phyloP scores from a whole-genome alignment of 2,113 vertebrate genomes.

The Psittacus erithacus region DNA sequence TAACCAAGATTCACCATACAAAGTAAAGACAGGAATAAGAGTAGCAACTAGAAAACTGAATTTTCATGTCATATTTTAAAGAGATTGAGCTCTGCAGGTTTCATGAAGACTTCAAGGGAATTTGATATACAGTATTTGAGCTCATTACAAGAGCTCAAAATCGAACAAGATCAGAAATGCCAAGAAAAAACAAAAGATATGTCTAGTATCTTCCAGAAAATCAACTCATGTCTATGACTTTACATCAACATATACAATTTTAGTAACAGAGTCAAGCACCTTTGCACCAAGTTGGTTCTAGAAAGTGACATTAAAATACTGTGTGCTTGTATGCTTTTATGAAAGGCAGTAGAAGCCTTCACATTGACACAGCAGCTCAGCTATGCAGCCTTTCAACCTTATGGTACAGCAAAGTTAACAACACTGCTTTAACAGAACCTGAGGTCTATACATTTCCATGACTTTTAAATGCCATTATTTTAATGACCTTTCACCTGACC shows the following conservation, averaged over 20 bases:
- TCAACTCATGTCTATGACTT: slow-evolving; percentile 49
- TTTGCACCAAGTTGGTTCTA: background rate
- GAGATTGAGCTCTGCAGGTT: slow-evolving; percentile 54
- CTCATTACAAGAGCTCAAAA: slow-evolving; percentile 60
- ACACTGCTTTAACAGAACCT: background rate
- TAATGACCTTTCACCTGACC: background rate
- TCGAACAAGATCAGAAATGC: slow-evolving; percentile 59
- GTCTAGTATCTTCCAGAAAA: slow-evolving; percentile 41
- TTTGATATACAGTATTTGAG: slow-evolving; percentile 13
- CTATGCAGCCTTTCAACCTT: background rate
- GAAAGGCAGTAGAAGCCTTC: background rate
- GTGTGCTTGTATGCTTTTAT: background rate
- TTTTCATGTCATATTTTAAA: slow-evolving; percentile 56
- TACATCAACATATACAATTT: slow-evolving; percentile 24
- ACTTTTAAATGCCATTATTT: background rate
- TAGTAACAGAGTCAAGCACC: slow-evolving; percentile 22
- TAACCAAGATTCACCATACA: background rate
- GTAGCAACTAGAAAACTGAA: slow-evolving; percentile 14
- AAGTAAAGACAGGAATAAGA: background rate
- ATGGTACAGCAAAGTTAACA: background rate
- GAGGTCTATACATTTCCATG: background rate
- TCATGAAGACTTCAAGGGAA: slow-evolving; percentile 59
- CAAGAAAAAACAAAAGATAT: slow-evolving; percentile 57
- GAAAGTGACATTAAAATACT: background rate
- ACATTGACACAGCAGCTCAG: background rate